Base-by-base conservation (phyloP, 2,797 vertebrate genomes). In the Phaenicophaeus curvirostris region DNA sequence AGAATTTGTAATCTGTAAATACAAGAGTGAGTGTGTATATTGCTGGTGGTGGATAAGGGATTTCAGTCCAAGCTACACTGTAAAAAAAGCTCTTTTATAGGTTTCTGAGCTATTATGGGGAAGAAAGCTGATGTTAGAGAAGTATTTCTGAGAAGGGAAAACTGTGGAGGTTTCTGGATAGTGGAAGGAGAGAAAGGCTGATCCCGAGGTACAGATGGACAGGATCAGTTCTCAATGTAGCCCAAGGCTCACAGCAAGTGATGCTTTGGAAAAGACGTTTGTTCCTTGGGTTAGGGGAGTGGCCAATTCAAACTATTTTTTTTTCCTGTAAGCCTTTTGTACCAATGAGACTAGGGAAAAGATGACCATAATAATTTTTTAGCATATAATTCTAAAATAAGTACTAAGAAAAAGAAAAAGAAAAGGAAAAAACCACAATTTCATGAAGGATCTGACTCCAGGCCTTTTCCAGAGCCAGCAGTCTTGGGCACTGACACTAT, bases 1-100 rank as follows among this genome's bases (percentile, higher is more conserved):
- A 42, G 11, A 42, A 35, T 19, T 2, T 63, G 28, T 10, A 1
- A 9, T 5, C 83, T 33, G 33, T 8, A n/a, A 76, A 46, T 7
- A 10, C 44, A 4, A 46, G 28, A 24, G 15, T 1, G 44, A 1
- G 3, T 2, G n/a, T 15, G 65, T 6, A 20, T 8, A 15, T 23
- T 20, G 44, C 30, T 3, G 28, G 8, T 5, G 53, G 4, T 21
- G 57, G 37, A 42, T 33, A 4, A 59, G 61, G 69, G 63, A 73
- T 42, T 44, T 20, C 77, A 78, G 24, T 39, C 25, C 53, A 3
- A 17, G 51, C 31, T 20, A 51, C 27, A 13, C 33, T 2, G 15
- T 21, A 7, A 57, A 86, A 82, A 73, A 82, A 73, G 15, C 10
- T 53, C 59, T 79, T 79, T 53, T n/a, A 33, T 17, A 67, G 11